phyloP scores from a whole-genome alignment of 2,113 vertebrate genomes.

The Thermophis baileyi region DNA sequence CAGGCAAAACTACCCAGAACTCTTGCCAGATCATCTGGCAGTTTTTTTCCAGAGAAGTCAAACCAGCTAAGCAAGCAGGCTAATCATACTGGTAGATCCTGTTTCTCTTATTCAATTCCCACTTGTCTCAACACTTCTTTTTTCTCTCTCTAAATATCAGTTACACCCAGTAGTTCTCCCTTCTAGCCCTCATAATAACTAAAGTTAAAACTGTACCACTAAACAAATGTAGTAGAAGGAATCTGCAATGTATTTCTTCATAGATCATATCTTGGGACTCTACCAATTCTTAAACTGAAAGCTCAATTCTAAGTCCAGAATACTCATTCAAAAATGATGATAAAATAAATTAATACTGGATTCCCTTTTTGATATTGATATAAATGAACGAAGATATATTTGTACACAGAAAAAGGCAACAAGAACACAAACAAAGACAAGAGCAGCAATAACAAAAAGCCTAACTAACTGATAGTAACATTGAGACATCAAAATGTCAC shows the following conservation, averaged over 20 bases:
- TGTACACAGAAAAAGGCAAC: background rate
- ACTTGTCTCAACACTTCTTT: background rate
- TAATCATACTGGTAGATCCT: background rate
- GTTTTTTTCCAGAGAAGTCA: background rate
- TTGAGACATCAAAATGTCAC: background rate
- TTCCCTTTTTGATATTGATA: background rate
- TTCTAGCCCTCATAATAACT: background rate
- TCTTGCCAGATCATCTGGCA: background rate
- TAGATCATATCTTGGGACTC: background rate
- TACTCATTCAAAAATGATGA: background rate
- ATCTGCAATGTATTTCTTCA: background rate
- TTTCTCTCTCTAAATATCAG: background rate
- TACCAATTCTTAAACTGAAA: background rate
- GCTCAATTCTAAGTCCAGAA: background rate
- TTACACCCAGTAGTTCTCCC: background rate
- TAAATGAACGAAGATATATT: background rate
- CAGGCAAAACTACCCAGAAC: conserved; percentile 2
- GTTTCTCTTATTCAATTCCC: background rate
- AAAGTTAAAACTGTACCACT: background rate
- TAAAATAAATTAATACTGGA: background rate
- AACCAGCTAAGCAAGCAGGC: background rate
- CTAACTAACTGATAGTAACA: background rate
- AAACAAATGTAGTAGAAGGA: background rate
- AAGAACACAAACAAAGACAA: background rate
- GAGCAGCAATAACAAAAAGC: background rate